Percentiles rank a stretch among this genome's conserved stretches.
Conservation (phyloP, 2,113 vertebrate species). For the Benitochromis conjunctus region DNA sequence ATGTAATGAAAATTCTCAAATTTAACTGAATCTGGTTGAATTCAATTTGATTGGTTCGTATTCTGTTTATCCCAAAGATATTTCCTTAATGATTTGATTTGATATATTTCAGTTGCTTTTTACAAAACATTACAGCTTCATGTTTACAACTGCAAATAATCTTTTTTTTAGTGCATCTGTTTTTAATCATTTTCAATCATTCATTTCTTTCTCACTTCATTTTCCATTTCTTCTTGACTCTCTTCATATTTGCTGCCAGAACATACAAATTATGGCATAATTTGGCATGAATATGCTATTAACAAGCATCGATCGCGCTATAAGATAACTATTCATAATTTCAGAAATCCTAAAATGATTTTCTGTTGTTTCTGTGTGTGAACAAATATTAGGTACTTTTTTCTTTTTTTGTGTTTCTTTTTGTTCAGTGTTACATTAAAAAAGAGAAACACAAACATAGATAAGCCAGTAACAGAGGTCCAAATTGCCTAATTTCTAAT, state of each 20-base stretch:
- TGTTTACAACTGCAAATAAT: neutral
- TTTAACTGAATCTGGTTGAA: neutral
- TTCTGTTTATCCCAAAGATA: neutral
- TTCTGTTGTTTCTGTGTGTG: neutral
- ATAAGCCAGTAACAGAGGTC: neutral
- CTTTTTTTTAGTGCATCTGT: neutral
- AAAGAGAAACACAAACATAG: neutral
- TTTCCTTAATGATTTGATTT: neutral
- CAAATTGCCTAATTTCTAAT: neutral
- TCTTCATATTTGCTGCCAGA: neutral
- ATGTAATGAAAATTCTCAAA: neutral
- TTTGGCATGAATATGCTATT: neutral
- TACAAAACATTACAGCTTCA: neutral
- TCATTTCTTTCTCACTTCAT: neutral
- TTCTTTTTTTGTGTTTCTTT: neutral
- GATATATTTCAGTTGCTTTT: neutral
- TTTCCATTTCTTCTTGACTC: neutral
- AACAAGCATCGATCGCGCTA: neutral
- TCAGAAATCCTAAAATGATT: neutral
- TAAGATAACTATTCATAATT: neutral
- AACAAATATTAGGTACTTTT: neutral
- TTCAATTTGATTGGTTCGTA: neutral
- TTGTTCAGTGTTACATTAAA: neutral
- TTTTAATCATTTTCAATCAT: neutral
- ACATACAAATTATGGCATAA: neutral